Percentiles rank a stretch among this genome's conserved stretches.
phyloP scores from a whole-genome alignment of 1,140 invertebrate genomes.

The Phocides pigmalion region DNA sequence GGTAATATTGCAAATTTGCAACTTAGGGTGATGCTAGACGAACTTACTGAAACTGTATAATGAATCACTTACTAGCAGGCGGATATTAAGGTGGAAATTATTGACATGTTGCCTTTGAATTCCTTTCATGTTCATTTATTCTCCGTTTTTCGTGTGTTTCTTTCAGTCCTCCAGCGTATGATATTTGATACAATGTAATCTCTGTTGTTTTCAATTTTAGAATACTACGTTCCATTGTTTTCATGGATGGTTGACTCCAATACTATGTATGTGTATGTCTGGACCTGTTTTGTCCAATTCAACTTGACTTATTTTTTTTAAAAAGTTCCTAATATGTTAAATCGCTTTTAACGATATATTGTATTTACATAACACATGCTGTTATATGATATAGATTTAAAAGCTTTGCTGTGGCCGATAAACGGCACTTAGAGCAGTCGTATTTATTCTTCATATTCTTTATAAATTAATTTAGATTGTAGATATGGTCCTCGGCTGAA shows the following conservation, averaged over 20 bases:
- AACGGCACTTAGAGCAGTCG: constrained; percentile 30
- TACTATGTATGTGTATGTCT: constrained; percentile 31
- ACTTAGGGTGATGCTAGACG: constrained; percentile 7
- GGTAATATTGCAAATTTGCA: constrained; percentile 32
- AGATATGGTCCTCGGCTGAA: constrained; percentile 37
- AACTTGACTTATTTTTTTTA: constrained; percentile 29
- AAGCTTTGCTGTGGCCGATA: constrained; percentile 38
- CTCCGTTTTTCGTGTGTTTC: no score
- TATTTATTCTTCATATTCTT: constrained; percentile 36
- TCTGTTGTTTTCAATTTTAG: no score
- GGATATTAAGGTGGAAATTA: not conserved
- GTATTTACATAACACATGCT: constrained; percentile 22
- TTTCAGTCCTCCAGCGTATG: no score
- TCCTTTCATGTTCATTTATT: no score
- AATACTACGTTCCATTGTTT: no score
- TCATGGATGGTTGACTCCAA: constrained; percentile 18
- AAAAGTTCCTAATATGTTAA: constrained; percentile 35
- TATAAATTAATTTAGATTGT: constrained; percentile 38
- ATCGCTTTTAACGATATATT: constrained; percentile 18
- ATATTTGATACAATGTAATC: no score
- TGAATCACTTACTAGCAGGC: not conserved
- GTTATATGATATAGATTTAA: constrained; percentile 34
- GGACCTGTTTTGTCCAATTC: constrained; percentile 36
- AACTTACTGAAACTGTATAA: not conserved
- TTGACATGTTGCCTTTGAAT: not conserved